phyloP scores from a whole-genome alignment of 2,797 vertebrate genomes.

The Etheostoma perlongum region DNA sequence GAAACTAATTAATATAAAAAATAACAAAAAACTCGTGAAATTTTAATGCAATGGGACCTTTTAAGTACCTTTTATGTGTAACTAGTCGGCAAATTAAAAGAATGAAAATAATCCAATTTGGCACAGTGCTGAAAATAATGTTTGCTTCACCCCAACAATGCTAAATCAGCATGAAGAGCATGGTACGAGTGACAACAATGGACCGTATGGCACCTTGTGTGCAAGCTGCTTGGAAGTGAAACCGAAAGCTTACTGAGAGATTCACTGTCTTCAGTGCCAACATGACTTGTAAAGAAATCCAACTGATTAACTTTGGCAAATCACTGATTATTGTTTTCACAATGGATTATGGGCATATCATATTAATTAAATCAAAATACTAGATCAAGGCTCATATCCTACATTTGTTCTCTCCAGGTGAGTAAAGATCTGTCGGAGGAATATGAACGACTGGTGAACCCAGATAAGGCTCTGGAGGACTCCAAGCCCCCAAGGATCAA shows the following conservation, averaged over 20 bases:
- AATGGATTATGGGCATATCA: not conserved
- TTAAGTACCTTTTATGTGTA: no score
- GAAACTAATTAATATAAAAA: no score
- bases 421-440: constrained; percentile 97
- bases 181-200: not conserved
- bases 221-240: constrained; percentile 21
- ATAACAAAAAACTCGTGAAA: no score
- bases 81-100: not conserved
- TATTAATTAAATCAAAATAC: not conserved
- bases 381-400: not conserved
- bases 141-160: not conserved
- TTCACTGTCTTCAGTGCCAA: constrained; percentile 8
- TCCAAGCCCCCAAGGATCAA: constrained; percentile 94
- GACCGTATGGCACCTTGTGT: not conserved
- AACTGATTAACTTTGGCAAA: not conserved
- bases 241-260: constrained; percentile 19
- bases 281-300: constrained; percentile 4
- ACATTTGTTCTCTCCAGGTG: constrained; percentile 81
- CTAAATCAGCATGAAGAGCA: constrained; percentile 13
- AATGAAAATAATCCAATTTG: not conserved
- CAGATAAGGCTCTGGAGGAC: constrained; percentile 95
- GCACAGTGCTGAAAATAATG: not conserved
- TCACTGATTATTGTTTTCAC: not conserved
- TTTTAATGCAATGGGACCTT: no score
- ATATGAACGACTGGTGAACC: constrained; percentile 96